phyloP scores from a whole-genome alignment of 2,113 vertebrate genomes.

The Cyprinodon variegatus region DNA sequence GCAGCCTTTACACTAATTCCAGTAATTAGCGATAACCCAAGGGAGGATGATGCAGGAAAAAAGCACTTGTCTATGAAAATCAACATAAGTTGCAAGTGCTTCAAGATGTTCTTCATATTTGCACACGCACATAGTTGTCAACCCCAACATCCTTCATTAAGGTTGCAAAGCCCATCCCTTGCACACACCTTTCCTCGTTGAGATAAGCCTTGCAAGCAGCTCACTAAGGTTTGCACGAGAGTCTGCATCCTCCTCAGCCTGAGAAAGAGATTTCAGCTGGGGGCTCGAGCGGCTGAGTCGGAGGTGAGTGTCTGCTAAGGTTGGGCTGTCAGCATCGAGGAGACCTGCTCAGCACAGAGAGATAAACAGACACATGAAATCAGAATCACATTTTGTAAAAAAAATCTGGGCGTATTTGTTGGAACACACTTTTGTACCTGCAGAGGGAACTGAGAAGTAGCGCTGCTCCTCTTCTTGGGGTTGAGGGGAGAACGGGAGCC shows the following conservation, averaged over 20 bases:
- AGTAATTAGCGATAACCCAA: conserved; percentile 54
- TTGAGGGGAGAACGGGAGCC: conserved; percentile 77
- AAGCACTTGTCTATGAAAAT: conserved; percentile 31
- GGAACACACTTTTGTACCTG: conserved; percentile 42
- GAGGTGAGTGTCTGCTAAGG: conserved; percentile 49
- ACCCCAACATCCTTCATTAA: not conserved
- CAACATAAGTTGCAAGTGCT: conserved; percentile 18
- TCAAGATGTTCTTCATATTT: conserved; percentile 6
- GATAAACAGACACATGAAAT: not conserved
- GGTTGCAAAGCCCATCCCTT: not conserved
- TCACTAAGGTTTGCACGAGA: conserved; percentile 84
- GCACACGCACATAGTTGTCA: not conserved
- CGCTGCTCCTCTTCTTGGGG: conserved; percentile 61
- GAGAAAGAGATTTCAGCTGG: conserved; percentile 73
- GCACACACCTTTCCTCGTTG: conserved; percentile 87
- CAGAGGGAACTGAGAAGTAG: conserved; percentile 34
- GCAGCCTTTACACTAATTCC: conserved; percentile 51
- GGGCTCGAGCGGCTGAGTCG: conserved; percentile 75
- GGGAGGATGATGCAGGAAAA: conserved; percentile 19
- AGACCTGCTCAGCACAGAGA: conserved; percentile 40
- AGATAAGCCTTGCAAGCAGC: conserved; percentile 88
- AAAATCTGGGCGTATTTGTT: not conserved
- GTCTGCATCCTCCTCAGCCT: conserved; percentile 75
- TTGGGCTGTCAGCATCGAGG: conserved; percentile 45
- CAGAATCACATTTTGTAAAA: not conserved